Evolutionary conservation across 2,113 vertebrate genomes (phyloP).

Genomic region (Apteryx owenii): DNA sequence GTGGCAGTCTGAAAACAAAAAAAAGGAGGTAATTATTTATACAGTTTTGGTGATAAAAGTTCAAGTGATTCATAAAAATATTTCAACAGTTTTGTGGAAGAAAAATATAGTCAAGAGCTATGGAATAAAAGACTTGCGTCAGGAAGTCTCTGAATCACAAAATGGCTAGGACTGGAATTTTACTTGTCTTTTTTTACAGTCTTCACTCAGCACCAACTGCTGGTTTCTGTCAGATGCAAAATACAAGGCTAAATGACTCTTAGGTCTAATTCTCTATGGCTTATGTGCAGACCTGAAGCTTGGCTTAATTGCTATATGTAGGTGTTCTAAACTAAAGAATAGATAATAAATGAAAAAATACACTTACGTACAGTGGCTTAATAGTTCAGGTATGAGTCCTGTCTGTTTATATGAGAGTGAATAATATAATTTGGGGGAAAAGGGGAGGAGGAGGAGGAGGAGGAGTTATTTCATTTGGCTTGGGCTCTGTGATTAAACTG

Average conservation of each 20-base stretch:
- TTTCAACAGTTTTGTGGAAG: neutral
- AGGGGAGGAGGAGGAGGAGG: no score
- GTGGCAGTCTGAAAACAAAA: neutral
- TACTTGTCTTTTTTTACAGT: neutral
- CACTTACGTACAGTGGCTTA: neutral
- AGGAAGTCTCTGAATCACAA: neutral
- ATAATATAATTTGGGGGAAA: neutral
- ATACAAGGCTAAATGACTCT: neutral
- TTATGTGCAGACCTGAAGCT: neutral
- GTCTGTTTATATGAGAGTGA: neutral
- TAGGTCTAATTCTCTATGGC: neutral
- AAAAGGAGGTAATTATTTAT: neutral
- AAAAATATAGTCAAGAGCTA: neutral
- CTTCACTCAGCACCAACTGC: neutral
- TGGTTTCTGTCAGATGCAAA: neutral
- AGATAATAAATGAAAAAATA: neutral
- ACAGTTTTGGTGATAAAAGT: neutral
- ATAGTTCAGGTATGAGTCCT: neutral
- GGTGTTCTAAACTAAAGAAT: neutral
- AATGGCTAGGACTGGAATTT: neutral
- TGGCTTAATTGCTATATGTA: neutral
- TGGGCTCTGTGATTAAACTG: neutral
- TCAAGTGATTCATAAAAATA: neutral
- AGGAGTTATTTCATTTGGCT: neutral
- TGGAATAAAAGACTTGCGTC: neutral